Base-by-base conservation (phyloP, 2,113 vertebrate genomes). In the Cavia porcellus region DNA sequence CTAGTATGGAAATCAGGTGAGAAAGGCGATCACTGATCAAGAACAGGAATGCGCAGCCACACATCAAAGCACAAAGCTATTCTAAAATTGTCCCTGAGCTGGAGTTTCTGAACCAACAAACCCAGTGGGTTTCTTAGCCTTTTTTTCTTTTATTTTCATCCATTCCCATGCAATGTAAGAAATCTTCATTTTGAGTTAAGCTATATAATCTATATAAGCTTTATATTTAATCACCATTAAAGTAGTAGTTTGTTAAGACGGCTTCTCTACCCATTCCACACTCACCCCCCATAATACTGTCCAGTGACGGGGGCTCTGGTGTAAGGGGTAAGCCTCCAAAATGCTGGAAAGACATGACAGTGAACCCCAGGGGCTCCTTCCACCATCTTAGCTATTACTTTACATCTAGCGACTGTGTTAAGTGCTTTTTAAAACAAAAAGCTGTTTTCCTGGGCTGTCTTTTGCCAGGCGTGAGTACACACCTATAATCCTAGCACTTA, bases 101-200 rank as follows among this genome's bases (percentile, higher is more conserved):
- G 68, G 89, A 94, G 80, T 89, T 95, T 95, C 83, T 89, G 83
- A 92, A 93, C 86, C 86, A 88, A 91, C 75, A 95, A 91, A 96
- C 94, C 45, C 68, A 95, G 50, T 66, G 92, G 86, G 90, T 89
- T 92, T 94, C 83, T 80, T 79, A 83, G 19, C 70, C 75, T 52
- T 89, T 86, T 92, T 92, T 79, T 79, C 90, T 95, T 95, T 95
- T 62, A 86, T 94, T 97, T 97, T 88, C 82, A 86, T 88, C 70
- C 88, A n/a, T 93, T 96, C 79, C 74, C 88, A 94, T 1, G 52
- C 52, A 90, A n/a, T 25, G 28, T 47, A 79, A 93, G 87, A 94
- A 96, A 96, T 25, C 28, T 89, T 89, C 12, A 35, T 82, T 72
- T 72, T 86, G 86, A 50, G n/a, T 68, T 90, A 72, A 90, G 86